Percentiles rank a stretch among this genome's conserved stretches.
Conservation (phyloP, 2,113 vertebrate species). For the Meriones unguiculatus region DNA sequence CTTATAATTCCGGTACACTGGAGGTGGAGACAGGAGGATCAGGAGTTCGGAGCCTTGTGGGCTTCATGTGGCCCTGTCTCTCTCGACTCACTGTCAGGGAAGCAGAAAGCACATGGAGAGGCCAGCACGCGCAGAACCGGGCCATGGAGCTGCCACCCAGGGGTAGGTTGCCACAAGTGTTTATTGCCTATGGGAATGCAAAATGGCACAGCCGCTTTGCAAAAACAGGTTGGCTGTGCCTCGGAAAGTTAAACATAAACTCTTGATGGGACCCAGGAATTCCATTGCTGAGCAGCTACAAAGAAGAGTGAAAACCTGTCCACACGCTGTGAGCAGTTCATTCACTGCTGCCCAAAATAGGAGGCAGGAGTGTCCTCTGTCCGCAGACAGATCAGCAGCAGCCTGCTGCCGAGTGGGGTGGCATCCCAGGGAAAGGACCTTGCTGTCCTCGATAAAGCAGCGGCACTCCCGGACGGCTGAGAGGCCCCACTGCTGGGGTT, state of each 20-base stretch:
- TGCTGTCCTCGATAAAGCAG: not conserved
- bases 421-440: not conserved
- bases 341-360: conserved; percentile 3
- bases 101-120: not conserved
- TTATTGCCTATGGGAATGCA: not conserved
- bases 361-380: not conserved
- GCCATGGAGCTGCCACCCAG: not conserved
- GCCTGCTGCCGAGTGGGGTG: not conserved
- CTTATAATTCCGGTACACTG: not conserved
- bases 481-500: not conserved
- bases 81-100: not conserved
- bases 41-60: too few relatives aligned
- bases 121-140: not conserved
- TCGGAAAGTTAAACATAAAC: conserved; percentile 19
- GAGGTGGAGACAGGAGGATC: not conserved
- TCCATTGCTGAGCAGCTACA: not conserved
- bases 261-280: not conserved
- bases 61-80: not conserved
- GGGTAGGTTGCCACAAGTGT: not conserved
- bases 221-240: not conserved
- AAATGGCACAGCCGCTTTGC: not conserved
- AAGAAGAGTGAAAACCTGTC: not conserved
- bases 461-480: not conserved
- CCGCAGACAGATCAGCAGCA: not conserved
- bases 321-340: not conserved